Base-by-base conservation (phyloP, 2,797 vertebrate genomes). In the Chaenodraco wilsoni region DNA sequence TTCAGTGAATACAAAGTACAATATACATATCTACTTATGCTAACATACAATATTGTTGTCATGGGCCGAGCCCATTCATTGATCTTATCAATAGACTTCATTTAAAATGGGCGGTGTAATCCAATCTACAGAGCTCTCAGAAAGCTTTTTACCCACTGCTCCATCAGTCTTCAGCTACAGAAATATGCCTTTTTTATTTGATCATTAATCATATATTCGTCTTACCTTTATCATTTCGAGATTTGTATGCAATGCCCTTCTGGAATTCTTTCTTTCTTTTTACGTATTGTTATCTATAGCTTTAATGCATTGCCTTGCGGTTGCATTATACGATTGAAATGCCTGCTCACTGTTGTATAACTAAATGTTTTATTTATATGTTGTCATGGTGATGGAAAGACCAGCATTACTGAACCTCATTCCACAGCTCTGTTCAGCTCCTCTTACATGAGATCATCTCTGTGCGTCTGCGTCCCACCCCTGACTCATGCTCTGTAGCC, bases 401-500 rank as follows among this genome's bases (percentile, higher is more conserved):
- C 69, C 69, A 78, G 91, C 76, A 74, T 91, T 88, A 89, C 83
- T 76, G 79, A 84, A 82, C 56, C 90, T 91, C 93, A 88, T 89
- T 91, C 86, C 78, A 82, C 78, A 68, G 89, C 87, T 82, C 78
- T 66, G 84, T 85, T 84, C 82, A 84, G 88, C 88, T 90, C 86
- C 76, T 82, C 87, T 85, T 67, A 74, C 83, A 91, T 95, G 94
- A 95, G 89, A 88, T 95, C 93, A 95, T 94, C 84, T 75, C 33
- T 84, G 56, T 88, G 81, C 70, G 73, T 85, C 61, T 78, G 15
- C 50, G 77, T 90, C 88, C 88, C 86, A 63, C 85, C 89, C 79
- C 81, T 88, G 80, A 89, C 84, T 89, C 85, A 87, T 72, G 69
- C 82, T 87, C 85, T 78, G 46, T 31, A 82, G 79, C 78, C 54